Base-by-base conservation (phyloP, 2,797 vertebrate species). In the Halcyon badia region DNA sequence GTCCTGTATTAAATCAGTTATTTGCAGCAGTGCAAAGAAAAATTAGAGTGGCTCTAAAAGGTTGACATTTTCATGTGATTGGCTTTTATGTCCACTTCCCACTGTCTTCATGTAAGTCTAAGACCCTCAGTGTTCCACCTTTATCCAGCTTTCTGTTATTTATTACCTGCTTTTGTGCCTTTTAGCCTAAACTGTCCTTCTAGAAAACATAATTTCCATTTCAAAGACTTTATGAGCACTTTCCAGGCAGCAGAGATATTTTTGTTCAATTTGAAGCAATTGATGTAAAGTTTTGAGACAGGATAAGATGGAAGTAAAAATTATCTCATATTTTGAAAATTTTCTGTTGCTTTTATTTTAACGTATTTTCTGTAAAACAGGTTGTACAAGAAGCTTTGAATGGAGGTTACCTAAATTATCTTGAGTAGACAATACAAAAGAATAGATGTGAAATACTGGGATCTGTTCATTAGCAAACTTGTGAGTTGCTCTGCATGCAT, bases 201-300 rank as follows among this genome's bases (percentile, higher is more conserved):
- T 35, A 84, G 61, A 75, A 95, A 93, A 84, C 42, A 62, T 70
- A 42, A 71, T 90, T 89, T 94, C 60, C 28, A 56, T 89, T 95
- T 95, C 82, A 92, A 91, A 85, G 56, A 28, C 52, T 94, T 76
- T 76, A 73, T 87, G 31, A 85, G 24, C 17, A 80, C 20, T 60
- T 84, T 83, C 69, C 68, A 62, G 42, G 39, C n/a, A 95, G 31
- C 10, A 89, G 64, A 84, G 77, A 48, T 79, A 71, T 42, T 89
- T 94, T 83, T 89, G 35, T 66, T 69, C 60, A 71, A 11, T 91
- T 92, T 85, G 44, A 89, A 41, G n/a, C 28, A 94, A 77, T 44
- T 46, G 56, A 69, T 56, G 20, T 13, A 84, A 69, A 9, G 9
- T 70, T 94, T 94, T 73, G 46, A 85, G 13, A 77, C 30, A 69